phyloP scores from a whole-genome alignment of 2,888 invertebrate genomes.

The Steinernema carpocapsae region DNA sequence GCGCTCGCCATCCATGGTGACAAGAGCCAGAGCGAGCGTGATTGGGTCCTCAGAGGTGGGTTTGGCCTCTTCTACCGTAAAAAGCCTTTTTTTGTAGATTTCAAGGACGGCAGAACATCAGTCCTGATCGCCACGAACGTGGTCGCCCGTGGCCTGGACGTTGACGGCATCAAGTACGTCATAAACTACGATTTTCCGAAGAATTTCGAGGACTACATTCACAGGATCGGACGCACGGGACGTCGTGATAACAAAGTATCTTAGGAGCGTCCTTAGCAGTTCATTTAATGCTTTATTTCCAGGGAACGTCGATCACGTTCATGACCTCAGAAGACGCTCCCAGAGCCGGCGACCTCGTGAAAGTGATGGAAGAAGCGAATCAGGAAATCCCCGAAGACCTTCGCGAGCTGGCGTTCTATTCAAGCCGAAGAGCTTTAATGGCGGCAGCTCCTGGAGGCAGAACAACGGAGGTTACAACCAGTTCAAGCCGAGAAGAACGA shows the following conservation, averaged over 20 bases:
- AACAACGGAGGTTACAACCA: too few species aligned
- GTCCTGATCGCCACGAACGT: constrained; percentile 94
- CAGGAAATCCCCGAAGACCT: constrained; percentile 86
- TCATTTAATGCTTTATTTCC: constrained; percentile 31
- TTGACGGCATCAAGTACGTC: constrained; percentile 95
- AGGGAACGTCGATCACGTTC: constrained; percentile 87
- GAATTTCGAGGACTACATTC: constrained; percentile 95
- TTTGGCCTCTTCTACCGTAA: constrained; percentile 62
- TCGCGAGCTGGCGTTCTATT: constrained; percentile 44
- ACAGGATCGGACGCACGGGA: constrained; percentile 92
- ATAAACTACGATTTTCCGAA: constrained; percentile 97
- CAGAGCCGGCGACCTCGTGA: constrained; percentile 88
- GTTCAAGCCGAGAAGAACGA: too few species aligned
- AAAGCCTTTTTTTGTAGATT: constrained; percentile 72
- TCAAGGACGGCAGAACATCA: constrained; percentile 81
- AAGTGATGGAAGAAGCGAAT: constrained; percentile 84
- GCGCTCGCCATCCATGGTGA: constrained; percentile 85
- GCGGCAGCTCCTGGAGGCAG: too few species aligned
- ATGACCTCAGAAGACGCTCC: constrained; percentile 85
- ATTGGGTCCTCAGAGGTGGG: constrained; percentile 77
- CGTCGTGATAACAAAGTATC: constrained; percentile 84
- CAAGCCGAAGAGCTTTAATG: too few species aligned
- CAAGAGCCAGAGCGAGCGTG: constrained; percentile 91
- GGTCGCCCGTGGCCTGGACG: constrained; percentile 80
- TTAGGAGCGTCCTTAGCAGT: too few species aligned